Percentiles rank a stretch among this genome's conserved stretches.
phyloP scores from a whole-genome alignment of 2,888 invertebrate genomes.

The Plebejus anna region DNA sequence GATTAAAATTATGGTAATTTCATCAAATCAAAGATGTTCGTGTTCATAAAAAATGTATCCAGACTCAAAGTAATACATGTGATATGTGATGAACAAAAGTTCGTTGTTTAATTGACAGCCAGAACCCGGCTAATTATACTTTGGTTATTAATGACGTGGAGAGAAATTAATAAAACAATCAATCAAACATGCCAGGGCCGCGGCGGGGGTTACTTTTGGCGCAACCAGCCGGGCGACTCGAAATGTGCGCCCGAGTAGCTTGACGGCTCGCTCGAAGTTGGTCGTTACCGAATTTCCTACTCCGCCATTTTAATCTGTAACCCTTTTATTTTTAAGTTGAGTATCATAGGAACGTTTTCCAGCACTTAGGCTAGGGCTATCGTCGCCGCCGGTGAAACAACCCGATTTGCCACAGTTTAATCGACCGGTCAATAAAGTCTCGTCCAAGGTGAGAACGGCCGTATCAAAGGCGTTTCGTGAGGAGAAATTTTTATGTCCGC shows the following conservation, averaged over 20 bases:
- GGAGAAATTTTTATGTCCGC: slow-evolving; percentile 69
- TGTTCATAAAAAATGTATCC: neutral
- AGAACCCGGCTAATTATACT: slow-evolving; percentile 56
- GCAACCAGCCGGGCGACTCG: slow-evolving; percentile 71
- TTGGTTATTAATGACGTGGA: slow-evolving; percentile 65
- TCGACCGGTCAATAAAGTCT: slow-evolving; percentile 64
- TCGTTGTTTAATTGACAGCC: slow-evolving; percentile 67
- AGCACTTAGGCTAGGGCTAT: slow-evolving; percentile 29
- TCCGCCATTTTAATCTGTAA: slow-evolving; percentile 46
- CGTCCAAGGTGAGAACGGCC: slow-evolving; percentile 63
- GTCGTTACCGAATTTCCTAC: slow-evolving; percentile 27
- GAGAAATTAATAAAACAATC: slow-evolving; percentile 78
- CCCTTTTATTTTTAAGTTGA: slow-evolving; percentile 41
- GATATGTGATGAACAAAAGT: slow-evolving; percentile 37
- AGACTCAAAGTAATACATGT: neutral
- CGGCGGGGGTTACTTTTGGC: slow-evolving; percentile 74
- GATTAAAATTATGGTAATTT: neutral
- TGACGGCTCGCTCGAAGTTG: slow-evolving; percentile 41
- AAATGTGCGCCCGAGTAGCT: slow-evolving; percentile 64
- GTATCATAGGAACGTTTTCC: slow-evolving; percentile 16
- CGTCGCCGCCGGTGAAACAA: slow-evolving; percentile 60
- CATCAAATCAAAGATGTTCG: neutral
- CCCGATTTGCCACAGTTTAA: slow-evolving; percentile 71
- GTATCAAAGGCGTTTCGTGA: slow-evolving; percentile 61
- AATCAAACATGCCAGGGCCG: slow-evolving; percentile 73